Evolutionary conservation across 2,797 vertebrate species (phyloP), one percentile per base, ranked within the genome.

Genomic region (Phoebastria nigripes): DNA sequence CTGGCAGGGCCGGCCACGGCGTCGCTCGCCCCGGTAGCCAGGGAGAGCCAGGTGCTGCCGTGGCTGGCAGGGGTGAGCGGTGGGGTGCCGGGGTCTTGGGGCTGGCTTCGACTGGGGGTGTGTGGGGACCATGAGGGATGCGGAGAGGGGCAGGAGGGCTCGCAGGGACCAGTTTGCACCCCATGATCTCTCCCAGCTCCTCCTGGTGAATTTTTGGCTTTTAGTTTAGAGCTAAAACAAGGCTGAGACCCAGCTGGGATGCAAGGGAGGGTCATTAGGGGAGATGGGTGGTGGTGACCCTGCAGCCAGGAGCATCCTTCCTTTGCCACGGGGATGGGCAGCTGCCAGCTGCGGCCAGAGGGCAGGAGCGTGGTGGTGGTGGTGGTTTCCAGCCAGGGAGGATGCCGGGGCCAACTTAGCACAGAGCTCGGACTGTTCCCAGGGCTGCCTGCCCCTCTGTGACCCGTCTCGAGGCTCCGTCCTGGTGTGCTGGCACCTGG

Each of bases 11-110:
- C 0, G 1, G 42, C 24, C 31, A 2, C 0, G 8, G 31, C 8
- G 1, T 28, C 1, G 0, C 66, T 52, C 2, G 0, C 3, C 13
- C 35, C 0, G 3, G 29, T 67, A 3, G 19, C 31, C 2, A 3
- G 10, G 44, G 35, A 52, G 8, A 67, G 29, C 65, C 3, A 1
- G 42, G 12, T 16, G 51, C 6, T 55, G 59, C 31, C 2, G 2
- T 6, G 35, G 52, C 3, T 22, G 71, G 62, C 21, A 47, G 28
- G 70, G 55, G 1, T 9, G 58, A 58, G 37, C 9, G 11, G 51
- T 2, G 1, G 37, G n/a, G n/a, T 51, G 44, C 11, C 5, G 18
- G 18, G 4, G 18, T 61, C 28, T 83, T 24, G 49, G 55, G 76
- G 55, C 33, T 78, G 67, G 8, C 1, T 80, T 62, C 1, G 2